phyloP scores from a whole-genome alignment of 2,888 invertebrate genomes.

The Tinea trinotella region DNA sequence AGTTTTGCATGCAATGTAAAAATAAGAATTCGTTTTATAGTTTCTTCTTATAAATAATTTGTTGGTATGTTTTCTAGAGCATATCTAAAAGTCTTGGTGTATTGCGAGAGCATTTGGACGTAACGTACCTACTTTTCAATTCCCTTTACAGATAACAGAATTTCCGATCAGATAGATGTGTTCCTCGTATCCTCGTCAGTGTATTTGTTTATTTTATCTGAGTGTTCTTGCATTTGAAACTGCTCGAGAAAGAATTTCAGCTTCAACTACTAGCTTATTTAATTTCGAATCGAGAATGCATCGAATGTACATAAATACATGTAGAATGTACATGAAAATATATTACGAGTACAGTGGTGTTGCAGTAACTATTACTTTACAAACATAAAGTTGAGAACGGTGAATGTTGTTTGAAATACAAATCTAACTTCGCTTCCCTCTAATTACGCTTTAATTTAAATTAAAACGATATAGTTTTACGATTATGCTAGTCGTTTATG shows the following conservation, averaged over 20 bases:
- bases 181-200: conserved; percentile 35
- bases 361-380: not conserved
- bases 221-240: not conserved
- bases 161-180: conserved; percentile 49
- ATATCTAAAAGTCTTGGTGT: conserved; percentile 3
- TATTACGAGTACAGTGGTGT: not conserved
- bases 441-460: not conserved
- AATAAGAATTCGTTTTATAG: no score
- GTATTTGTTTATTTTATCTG: conserved; percentile 9
- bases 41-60: no score
- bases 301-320: conserved; percentile 22
- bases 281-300: conserved; percentile 30
- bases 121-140: conserved; percentile 39
- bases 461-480: no score
- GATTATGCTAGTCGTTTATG: no score
- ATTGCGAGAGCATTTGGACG: conserved; percentile 3
- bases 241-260: not conserved
- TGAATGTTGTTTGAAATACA: not conserved
- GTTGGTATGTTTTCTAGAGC: no score
- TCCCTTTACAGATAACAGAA: conserved; percentile 63
- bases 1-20: no score
- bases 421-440: not conserved
- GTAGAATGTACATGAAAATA: not conserved
- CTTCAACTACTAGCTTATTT: conserved; percentile 23
- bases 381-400: not conserved